Evolutionary conservation across 2,113 vertebrate species (phyloP), one percentile per base, ranked within the genome.

Genomic region (Coryphaenoides rupestris): DNA sequence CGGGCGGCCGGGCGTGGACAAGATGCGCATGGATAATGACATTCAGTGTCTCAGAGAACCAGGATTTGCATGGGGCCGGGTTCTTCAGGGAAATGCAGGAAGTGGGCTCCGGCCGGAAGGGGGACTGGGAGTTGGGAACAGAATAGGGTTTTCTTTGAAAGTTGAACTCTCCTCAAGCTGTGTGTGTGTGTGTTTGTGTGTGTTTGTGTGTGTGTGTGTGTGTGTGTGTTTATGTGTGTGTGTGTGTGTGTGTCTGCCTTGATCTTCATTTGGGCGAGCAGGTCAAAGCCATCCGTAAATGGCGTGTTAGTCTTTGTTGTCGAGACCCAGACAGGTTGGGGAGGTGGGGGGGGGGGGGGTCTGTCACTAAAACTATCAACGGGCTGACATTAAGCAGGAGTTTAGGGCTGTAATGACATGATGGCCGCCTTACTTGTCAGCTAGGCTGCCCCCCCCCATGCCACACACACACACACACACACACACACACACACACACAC

Each of bases 311-410:
- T 62, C 28, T 81, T 77, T 75, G 63, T 75, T 75, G 70, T 75
- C 15, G 58, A 58, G 24, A 65, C 12, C 21, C 62, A n/a, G 65
- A 70, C 62, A 21, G 69, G n/a, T 70, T 54, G 56, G 40, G 45
- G 13, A 4, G n/a, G 55, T 49, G 60, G 0, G n/a, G 16, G 16
- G 19, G 60, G 58, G 74, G 63, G 68, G 26, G 49, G 53, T 28
- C 77, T 75, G 72, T 72, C 77, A 71, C 59, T 50, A 72, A 75
- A 80, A 75, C 85, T 79, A 84, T 89, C 83, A 84, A 62, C 62
- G 55, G 71, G 62, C 75, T 84, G 83, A 84, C 86, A 80, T 77
- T 70, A 86, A 84, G 78, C 79, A 86, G 82, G 82, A 73, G 68
- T 84, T 84, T 77, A 75, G 73, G 55, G 59, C 67, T 55, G 54